phyloP scores from a whole-genome alignment of 1,140 invertebrate species.

The Drosophila triauraria region DNA sequence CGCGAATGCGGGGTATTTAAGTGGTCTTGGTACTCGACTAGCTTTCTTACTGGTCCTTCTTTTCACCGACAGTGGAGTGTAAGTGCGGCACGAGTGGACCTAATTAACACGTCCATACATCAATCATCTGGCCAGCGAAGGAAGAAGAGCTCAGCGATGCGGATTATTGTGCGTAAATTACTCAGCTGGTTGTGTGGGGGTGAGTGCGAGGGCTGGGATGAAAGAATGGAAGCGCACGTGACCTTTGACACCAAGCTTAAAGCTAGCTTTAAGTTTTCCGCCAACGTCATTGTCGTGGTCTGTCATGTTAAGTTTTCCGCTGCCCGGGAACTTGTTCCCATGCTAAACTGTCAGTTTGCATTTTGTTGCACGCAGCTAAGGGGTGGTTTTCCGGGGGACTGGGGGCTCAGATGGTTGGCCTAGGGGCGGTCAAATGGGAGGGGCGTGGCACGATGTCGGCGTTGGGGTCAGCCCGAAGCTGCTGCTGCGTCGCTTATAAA shows the following conservation, averaged over 20 bases:
- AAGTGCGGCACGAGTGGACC: constrained; percentile 71
- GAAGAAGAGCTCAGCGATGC: constrained; percentile 72
- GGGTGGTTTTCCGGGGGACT: background rate
- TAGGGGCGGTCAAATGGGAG: constrained; percentile 3
- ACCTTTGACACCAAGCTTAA: constrained; percentile 40
- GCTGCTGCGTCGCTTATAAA: constrained; percentile 70
- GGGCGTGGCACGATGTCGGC: constrained; percentile 20
- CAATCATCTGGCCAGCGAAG: constrained; percentile 72
- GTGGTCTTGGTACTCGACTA: background rate
- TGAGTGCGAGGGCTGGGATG: background rate
- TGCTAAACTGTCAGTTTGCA: constrained; percentile 77
- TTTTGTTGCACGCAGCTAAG: constrained; percentile 59
- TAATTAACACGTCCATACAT: constrained; percentile 84
- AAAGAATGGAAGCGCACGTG: constrained; percentile 13
- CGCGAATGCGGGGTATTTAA: background rate
- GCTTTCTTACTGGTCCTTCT: background rate
- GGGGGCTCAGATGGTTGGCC: constrained; percentile 8
- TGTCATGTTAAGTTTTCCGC: constrained; percentile 69
- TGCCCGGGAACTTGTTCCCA: constrained; percentile 54
- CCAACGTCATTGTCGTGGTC: constrained; percentile 62
- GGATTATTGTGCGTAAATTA: constrained; percentile 82
- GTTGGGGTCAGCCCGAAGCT: constrained; percentile 42
- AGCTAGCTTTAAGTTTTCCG: constrained; percentile 40
- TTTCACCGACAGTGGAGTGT: constrained; percentile 31
- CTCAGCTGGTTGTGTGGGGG: constrained; percentile 51